Evolutionary conservation across 1,140 invertebrate genomes (phyloP).

Genomic region (Drosophila hydei): DNA sequence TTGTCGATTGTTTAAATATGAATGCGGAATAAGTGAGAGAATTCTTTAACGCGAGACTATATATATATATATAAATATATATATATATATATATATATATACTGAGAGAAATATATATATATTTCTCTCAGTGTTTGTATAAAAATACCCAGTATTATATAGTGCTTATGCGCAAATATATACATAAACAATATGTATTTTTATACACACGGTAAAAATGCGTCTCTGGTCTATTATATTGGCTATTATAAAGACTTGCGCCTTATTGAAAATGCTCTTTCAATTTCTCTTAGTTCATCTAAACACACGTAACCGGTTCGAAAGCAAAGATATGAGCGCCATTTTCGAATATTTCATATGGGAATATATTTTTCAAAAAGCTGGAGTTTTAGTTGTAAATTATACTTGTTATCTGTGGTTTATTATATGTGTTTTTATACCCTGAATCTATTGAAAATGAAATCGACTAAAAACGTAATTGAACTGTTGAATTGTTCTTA

Average conservation of each 20-base stretch:
- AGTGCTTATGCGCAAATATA: slow-evolving; percentile 2
- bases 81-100: neutral
- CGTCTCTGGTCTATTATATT: neutral
- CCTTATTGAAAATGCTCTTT: slow-evolving; percentile 4
- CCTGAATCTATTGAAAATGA: too few species aligned
- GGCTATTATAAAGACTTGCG: slow-evolving; percentile 11
- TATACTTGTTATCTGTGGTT: too few species aligned
- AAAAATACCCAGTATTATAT: neutral
- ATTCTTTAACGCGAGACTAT: slow-evolving; percentile 4
- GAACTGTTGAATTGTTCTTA: too few species aligned
- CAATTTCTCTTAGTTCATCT: neutral
- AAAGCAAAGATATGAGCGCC: neutral
- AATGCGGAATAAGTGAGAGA: slow-evolving; percentile 32
- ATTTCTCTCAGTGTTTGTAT: too few species aligned
- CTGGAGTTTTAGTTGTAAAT: too few species aligned
- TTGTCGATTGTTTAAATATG: slow-evolving; percentile 25
- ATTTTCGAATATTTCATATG: neutral
- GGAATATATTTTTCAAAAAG: too few species aligned
- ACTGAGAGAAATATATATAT: neutral
- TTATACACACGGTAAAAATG: neutral
- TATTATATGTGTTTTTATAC: too few species aligned
- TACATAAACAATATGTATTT: slow-evolving; percentile 12
- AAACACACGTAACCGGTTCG: too few species aligned
- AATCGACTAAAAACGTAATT: too few species aligned
- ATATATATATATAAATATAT: neutral